Conservation (phyloP, 2,888 invertebrate species). For the Ptychoptera contaminata region DNA sequence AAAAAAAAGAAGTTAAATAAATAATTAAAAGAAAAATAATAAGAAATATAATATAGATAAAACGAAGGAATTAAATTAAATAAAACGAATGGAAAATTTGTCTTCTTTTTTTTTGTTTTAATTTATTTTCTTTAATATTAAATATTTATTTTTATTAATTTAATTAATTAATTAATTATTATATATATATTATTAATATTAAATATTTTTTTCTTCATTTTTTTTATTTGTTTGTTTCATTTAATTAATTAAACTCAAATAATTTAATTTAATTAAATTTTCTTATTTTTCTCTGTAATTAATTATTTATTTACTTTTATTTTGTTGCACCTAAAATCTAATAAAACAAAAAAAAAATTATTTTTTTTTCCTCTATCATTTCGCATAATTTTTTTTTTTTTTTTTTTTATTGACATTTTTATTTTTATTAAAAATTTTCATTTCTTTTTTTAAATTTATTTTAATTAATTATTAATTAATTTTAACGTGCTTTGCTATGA, state of each 20-base stretch:
- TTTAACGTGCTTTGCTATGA: too few relatives aligned
- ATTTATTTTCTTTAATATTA: slow-evolving; percentile 6
- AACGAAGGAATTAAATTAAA: too few relatives aligned
- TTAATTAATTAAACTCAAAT: not conserved
- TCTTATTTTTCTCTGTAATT: not conserved
- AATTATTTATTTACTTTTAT: not conserved
- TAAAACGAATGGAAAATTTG: slow-evolving; percentile 6
- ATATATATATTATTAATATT: slow-evolving; percentile 4
- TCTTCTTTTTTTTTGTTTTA: slow-evolving; percentile 3
- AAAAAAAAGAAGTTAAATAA: slow-evolving; percentile 6
- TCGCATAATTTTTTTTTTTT: too few relatives aligned
- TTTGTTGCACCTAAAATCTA: not conserved
- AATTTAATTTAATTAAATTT: slow-evolving; percentile 1
- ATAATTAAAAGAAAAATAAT: slow-evolving; percentile 3
- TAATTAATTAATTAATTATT: slow-evolving; percentile 5
- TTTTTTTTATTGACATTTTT: too few relatives aligned
- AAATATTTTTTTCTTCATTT: not conserved
- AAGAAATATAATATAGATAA: slow-evolving; percentile 2
- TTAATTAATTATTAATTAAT: too few relatives aligned
- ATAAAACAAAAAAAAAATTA: not conserved
- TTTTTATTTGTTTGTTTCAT: slow-evolving; percentile 1
- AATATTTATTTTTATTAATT: slow-evolving; percentile 6
- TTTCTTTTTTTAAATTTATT: too few relatives aligned
- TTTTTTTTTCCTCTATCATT: too few relatives aligned
- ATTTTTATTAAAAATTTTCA: too few relatives aligned